Percentiles rank a stretch among this genome's conserved stretches.
Evolutionary conservation across 2,113 vertebrate species (phyloP).

Genomic region (Gymnorhina tibicen): DNA sequence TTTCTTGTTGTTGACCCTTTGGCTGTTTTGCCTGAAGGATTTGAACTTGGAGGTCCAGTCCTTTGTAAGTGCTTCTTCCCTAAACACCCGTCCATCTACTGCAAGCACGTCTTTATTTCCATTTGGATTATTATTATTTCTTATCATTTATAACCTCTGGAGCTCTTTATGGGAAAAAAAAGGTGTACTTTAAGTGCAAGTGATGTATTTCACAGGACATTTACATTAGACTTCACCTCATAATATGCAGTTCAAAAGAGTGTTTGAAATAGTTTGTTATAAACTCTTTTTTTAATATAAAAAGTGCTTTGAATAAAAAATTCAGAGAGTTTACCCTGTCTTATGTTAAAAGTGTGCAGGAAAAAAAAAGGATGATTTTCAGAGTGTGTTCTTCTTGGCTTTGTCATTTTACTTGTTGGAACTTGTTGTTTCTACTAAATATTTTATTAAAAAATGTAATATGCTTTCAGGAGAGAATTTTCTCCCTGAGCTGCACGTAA

Average conservation of each 20-base stretch:
- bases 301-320: not conserved
- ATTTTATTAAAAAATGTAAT: not conserved
- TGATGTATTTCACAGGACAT: not conserved
- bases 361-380: not conserved
- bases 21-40: not conserved
- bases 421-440: not conserved
- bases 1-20: not conserved
- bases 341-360: not conserved
- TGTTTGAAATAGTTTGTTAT: not conserved
- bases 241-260: not conserved
- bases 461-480: not conserved
- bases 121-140: conserved; percentile 6
- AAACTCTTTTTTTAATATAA: not conserved
- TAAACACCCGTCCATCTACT: not conserved
- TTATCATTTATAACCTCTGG: not conserved
- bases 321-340: not conserved
- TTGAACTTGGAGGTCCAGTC: not conserved
- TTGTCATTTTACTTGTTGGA: not conserved
- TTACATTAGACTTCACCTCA: not conserved
- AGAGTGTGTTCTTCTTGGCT: not conserved
- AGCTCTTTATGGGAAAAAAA: not conserved
- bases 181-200: not conserved
- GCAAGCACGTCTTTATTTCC: not conserved
- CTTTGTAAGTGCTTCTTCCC: not conserved
- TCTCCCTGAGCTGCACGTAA: not conserved